A percentile compares a stretch with the other conserved stretches of the same genome.
Evolutionary conservation across 2,797 vertebrate species (phyloP).

Genomic region (Schizothorax lantsangensis): DNA sequence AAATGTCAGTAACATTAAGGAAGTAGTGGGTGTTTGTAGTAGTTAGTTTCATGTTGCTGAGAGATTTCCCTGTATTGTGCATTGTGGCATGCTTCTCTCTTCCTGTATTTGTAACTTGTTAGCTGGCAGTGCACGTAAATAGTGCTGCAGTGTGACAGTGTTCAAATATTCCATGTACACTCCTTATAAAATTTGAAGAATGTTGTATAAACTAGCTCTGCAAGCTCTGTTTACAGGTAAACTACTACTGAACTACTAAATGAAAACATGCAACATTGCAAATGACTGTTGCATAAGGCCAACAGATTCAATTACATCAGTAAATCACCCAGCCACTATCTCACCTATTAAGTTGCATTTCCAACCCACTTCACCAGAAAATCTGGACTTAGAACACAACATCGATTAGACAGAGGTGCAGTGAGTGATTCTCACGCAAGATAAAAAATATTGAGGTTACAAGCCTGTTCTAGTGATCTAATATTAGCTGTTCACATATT

Average conservation of each 20-base stretch:
- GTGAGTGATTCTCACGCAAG: neutral
- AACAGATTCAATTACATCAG: neutral
- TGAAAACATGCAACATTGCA: neutral
- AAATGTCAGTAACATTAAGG: conserved; percentile 50
- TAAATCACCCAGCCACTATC: neutral
- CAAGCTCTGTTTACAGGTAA: neutral
- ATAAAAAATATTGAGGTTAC: neutral
- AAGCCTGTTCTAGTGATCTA: neutral
- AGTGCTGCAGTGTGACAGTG: neutral
- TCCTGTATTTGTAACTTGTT: conserved; percentile 1
- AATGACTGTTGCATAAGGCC: neutral
- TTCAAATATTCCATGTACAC: neutral
- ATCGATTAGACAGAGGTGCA: neutral
- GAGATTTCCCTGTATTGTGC: conserved; percentile 48
- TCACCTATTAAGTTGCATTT: neutral
- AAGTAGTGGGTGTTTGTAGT: conserved; percentile 47
- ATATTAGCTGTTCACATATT: neutral
- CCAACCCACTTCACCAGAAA: conserved; percentile 22
- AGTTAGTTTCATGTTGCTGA: conserved; percentile 45
- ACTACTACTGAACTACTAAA: neutral
- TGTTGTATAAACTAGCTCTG: neutral
- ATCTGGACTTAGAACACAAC: conserved; percentile 28
- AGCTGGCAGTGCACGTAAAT: neutral
- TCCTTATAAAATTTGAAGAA: neutral
- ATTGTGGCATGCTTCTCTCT: conserved; percentile 1